Percentiles rank a stretch among this genome's conserved stretches.
Conservation (phyloP, 2,113 vertebrate genomes). For the Cyprinodon brontotheroides region DNA sequence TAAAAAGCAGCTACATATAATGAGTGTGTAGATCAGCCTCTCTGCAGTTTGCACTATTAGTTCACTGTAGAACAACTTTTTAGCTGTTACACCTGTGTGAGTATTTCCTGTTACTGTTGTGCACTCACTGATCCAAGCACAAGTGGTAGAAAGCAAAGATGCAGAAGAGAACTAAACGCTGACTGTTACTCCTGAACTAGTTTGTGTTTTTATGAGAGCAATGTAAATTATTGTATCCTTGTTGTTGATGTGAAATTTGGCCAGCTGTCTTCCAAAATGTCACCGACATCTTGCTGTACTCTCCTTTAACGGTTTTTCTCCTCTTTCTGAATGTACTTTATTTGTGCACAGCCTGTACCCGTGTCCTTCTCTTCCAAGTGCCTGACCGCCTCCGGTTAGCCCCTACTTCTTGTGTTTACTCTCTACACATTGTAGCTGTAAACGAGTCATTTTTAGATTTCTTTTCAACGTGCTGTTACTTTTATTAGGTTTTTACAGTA, state of each 20-base stretch:
- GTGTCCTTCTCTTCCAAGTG: constrained; percentile 59
- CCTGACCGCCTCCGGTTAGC: constrained; percentile 55
- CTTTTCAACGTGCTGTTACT: constrained; percentile 51
- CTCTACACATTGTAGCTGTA: constrained; percentile 38
- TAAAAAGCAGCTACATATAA: constrained; percentile 6
- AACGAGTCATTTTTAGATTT: constrained; percentile 20
- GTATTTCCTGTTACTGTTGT: constrained; percentile 16
- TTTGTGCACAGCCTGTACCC: neutral
- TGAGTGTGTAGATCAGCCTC: constrained; percentile 7
- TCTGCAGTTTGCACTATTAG: neutral
- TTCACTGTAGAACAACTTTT: neutral
- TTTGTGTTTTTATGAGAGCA: constrained; percentile 32
- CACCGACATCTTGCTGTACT: constrained; percentile 12
- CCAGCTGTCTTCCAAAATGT: constrained; percentile 47
- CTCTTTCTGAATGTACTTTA: constrained; percentile 36
- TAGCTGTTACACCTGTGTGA: constrained; percentile 30
- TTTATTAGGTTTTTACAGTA: constrained; percentile 76
- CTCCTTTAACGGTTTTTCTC: constrained; percentile 8
- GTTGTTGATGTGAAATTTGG: constrained; percentile 19
- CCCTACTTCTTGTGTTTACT: constrained; percentile 18
- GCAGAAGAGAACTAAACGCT: neutral
- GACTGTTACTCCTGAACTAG: constrained; percentile 38
- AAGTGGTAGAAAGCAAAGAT: neutral
- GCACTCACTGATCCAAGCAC: constrained; percentile 13
- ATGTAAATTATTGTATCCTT: constrained; percentile 27